Base-by-base conservation (phyloP, 2,888 invertebrate species). In the Caenorhabditis drosophilae region DNA sequence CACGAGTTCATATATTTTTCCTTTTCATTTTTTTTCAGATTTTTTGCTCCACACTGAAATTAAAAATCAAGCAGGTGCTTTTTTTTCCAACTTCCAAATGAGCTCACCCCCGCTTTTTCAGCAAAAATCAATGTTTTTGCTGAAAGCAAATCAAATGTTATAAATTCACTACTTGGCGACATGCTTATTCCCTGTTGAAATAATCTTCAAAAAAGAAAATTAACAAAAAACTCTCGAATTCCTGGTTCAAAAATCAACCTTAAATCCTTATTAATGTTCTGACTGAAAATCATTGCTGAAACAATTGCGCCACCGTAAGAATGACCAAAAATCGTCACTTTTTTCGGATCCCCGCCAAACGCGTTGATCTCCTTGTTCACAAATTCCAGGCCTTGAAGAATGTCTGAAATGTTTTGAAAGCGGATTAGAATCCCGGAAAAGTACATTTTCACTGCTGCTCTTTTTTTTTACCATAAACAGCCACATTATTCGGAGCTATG, bases 401-500 rank as follows among this genome's bases (percentile, higher is more conserved):
- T 62, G 42, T 71, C 71, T 70, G 48, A 42, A 53, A 45, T 2
- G 18, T 2, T 4, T 4, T 9, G 38, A n/a, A n/a, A 38, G 18
- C 6, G n/a, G n/a, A 4, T 20, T 42, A 15, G 42, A 22, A 20
- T 16, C n/a, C n/a, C n/a, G n/a, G n/a, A n/a, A n/a, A n/a, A n/a
- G n/a, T n/a, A n/a, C n/a, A n/a, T n/a, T n/a, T n/a, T n/a, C n/a
- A n/a, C n/a, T n/a, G n/a, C n/a, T n/a, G n/a, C n/a, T n/a, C n/a
- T n/a, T n/a, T n/a, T n/a, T n/a, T n/a, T 47, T 16, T 15, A 72
- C 72, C 78, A 38, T 70, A 67, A 15, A 77, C 23, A 2, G 61
- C 78, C 6, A 79, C 41, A 64, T 79, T 79, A 18, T 56, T 55
- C 3, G 74, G 76, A 26, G 74, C 67, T 22, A 64, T 40, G 1